A percentile compares a stretch with the other conserved stretches of the same genome.
Evolutionary conservation across 2,113 vertebrate genomes (phyloP).

Genomic region (Hemichromis elongatus): DNA sequence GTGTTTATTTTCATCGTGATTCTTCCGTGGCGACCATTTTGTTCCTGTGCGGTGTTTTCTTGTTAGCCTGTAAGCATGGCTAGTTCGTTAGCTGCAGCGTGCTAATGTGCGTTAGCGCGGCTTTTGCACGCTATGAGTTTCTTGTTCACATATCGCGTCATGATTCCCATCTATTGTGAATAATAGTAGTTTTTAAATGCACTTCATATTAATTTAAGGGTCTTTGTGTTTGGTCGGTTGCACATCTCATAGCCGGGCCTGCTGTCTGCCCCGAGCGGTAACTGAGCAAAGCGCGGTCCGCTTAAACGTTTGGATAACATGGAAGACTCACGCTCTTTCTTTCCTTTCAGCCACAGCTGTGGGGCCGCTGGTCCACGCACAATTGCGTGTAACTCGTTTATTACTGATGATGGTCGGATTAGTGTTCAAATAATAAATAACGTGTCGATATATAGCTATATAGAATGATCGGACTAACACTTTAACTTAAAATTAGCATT

Average conservation of each 20-base stretch:
- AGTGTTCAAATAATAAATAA: neutral
- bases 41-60: neutral
- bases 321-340: neutral
- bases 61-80: neutral
- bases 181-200: neutral
- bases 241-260: conserved; percentile 14
- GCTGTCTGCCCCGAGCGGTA: neutral
- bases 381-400: rapidly evolving
- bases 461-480: neutral
- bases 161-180: neutral
- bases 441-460: too few relatives aligned
- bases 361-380: neutral
- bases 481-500: neutral
- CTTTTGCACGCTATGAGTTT: neutral
- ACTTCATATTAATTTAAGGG: rapidly evolving
- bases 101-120: neutral
- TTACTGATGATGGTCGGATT: neutral
- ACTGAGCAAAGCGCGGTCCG: conserved; percentile 51
- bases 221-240: rapidly evolving
- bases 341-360: neutral
- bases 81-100: neutral
- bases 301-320: conserved; percentile 3
- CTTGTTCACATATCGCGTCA: rapidly evolving
- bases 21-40: neutral
- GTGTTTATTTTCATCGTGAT: neutral